Evolutionary conservation across 1,140 invertebrate species (phyloP).

Genomic region (Phymorhynchus buccinoides): DNA sequence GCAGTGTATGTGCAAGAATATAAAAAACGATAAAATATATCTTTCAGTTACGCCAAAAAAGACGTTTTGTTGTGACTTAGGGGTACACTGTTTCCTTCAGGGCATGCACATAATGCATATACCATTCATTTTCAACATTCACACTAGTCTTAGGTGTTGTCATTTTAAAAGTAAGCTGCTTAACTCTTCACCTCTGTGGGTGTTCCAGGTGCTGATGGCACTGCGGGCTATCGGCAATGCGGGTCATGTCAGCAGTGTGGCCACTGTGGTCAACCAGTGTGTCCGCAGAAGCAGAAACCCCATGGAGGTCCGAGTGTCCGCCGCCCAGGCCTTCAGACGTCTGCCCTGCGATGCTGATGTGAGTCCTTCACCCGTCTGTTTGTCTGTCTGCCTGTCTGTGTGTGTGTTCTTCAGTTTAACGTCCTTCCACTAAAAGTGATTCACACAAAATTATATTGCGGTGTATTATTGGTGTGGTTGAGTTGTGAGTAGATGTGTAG

Average conservation of each 20-base stretch:
- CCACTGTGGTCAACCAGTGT: conserved; percentile 80
- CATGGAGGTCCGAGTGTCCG: conserved; percentile 84
- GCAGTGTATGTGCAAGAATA: no score
- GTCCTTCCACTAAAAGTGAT: no score
- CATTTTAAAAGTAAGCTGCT: background rate
- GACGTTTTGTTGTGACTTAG: no score
- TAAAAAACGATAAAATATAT: no score
- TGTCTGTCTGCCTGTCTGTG: background rate
- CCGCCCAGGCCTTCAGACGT: conserved; percentile 84
- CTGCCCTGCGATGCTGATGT: conserved; percentile 80
- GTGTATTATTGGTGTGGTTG: no score
- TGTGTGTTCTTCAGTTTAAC: background rate
- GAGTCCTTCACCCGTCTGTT: conserved; percentile 57
- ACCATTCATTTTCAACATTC: no score
- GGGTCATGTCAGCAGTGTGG: conserved; percentile 79
- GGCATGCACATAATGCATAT: no score
- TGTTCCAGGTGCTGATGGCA: conserved; percentile 79
- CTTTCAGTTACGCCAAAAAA: no score
- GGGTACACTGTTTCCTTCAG: no score
- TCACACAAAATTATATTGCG: no score
- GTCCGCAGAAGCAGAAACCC: conserved; percentile 78
- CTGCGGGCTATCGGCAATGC: conserved; percentile 92
- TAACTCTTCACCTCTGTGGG: background rate
- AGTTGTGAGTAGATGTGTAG: no score
- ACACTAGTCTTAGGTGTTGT: no score